These are phyloP conservation scores for Leiothrix lutea DNA, from an alignment of 2,113 vertebrate species.

Conservation along the genomic window DNA sequence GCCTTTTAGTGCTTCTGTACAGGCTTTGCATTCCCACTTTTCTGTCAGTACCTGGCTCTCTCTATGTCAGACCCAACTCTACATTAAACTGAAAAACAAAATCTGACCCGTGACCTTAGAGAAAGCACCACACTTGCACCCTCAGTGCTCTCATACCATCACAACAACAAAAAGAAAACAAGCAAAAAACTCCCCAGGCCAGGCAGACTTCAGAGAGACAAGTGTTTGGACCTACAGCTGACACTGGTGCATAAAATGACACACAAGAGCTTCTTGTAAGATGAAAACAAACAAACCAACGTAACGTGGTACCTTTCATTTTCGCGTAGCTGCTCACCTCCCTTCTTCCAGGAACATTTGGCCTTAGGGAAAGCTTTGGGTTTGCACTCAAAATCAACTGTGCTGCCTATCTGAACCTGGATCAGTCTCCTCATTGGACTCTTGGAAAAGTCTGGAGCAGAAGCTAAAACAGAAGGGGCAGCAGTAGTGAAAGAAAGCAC, in stretches of 20 bases:
- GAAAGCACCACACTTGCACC: background rate
- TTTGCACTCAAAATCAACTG: slow-evolving; percentile 89
- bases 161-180: background rate
- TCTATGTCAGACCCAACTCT: background rate
- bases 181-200: background rate
- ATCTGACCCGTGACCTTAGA: background rate
- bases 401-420: slow-evolving; percentile 87
- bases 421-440: slow-evolving; percentile 83
- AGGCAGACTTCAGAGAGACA: background rate
- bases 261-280: background rate
- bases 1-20: background rate
- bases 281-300: slow-evolving; percentile 18
- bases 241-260: background rate
- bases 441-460: slow-evolving; percentile 89
- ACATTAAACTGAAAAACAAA: background rate
- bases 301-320: slow-evolving; percentile 82
- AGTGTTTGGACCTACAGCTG: background rate
- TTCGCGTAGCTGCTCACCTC: slow-evolving; percentile 80
- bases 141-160: background rate
- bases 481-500: background rate
- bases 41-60: background rate
- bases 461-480: slow-evolving; percentile 74
- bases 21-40: background rate
- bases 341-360: slow-evolving; percentile 88
- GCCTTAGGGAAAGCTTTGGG: slow-evolving; percentile 90